Evolutionary conservation across 2,113 vertebrate genomes (phyloP), one percentile per base, ranked within the genome.

Genomic region (Mesitornis unicolor): DNA sequence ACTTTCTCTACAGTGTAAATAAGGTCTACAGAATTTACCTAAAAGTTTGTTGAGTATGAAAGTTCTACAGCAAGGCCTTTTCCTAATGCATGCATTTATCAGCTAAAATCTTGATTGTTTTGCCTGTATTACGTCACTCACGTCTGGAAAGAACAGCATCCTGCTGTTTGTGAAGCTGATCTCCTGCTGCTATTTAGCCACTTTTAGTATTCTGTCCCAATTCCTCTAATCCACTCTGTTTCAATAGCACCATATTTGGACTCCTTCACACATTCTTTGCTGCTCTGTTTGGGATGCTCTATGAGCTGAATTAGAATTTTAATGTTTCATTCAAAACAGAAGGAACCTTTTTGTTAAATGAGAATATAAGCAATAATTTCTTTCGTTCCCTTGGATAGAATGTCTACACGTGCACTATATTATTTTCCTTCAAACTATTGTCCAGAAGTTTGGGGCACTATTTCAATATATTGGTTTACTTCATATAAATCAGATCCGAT

Each of bases 211-310:
- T 97, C 93, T 94, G 61, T 95, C 95, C 69, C 94, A 95, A 20
- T 94, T 96, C 79, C 69, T 95, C 92, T 97, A 94, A 97, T 95
- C 95, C 77, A 51, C 60, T 93, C 56, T 74, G 60, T 94, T 97
- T 95, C 90, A 97, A 94, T 96, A 97, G 89, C 80, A 93, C 96
- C 94, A 78, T 96, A 97, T 96, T 97, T 96, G 94, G 97, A 77
- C 89, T 96, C 84, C 78, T 93, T 95, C 89, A 85, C 84, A 95
- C 94, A 95, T 96, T 91, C 90, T 85, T 94, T 95, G 84, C 96
- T 90, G 84, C 84, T 94, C 92, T 93, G 84, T 90, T 96, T 91
- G 91, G 53, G 94, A 89, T 93, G 90, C 89, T 95, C 74, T 51
- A 25, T 93, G 91, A 84, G n/a, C 73, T 83, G 92, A 91, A 93